Percentiles rank a stretch among this genome's conserved stretches.
phyloP scores from a whole-genome alignment of 2,888 invertebrate genomes.

The Therioaphis trifolii region DNA sequence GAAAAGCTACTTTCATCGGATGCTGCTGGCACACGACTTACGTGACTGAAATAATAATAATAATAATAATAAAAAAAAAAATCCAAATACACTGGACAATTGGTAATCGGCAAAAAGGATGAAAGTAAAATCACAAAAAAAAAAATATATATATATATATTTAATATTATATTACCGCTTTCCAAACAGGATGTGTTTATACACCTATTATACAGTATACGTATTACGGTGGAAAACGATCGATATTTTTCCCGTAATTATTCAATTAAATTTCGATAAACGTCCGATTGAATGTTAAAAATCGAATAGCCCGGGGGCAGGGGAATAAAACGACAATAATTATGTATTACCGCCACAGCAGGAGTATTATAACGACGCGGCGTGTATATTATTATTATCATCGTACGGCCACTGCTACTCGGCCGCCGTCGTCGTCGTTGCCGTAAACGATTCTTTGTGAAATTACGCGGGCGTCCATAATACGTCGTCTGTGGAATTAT shows the following conservation, averaged over 20 bases:
- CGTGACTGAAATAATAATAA: slow-evolving; percentile 51
- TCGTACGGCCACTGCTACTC: too few relatives aligned
- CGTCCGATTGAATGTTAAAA: neutral
- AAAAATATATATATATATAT: neutral
- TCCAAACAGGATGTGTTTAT: slow-evolving; percentile 39
- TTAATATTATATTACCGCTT: slow-evolving; percentile 37
- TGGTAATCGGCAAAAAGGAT: slow-evolving; percentile 29
- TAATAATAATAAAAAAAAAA: slow-evolving; percentile 24
- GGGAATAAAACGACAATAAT: neutral
- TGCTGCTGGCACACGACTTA: slow-evolving; percentile 56
- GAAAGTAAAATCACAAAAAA: slow-evolving; percentile 43
- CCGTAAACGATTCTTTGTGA: neutral
- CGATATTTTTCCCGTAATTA: slow-evolving; percentile 20
- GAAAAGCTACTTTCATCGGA: slow-evolving; percentile 59
- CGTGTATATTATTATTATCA: too few relatives aligned
- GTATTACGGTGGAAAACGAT: slow-evolving; percentile 9
- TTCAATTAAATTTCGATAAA: slow-evolving; percentile 21
- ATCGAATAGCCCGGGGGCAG: neutral
- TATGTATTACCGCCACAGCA: neutral
- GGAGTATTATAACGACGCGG: neutral
- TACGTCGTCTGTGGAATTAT: too few relatives aligned
- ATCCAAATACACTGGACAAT: slow-evolving; percentile 36
- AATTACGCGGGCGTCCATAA: too few relatives aligned
- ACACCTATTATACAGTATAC: too few relatives aligned
- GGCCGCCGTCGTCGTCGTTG: neutral